Conservation (phyloP, 2,113 vertebrate species). For the Rhinolophus sinicus region DNA sequence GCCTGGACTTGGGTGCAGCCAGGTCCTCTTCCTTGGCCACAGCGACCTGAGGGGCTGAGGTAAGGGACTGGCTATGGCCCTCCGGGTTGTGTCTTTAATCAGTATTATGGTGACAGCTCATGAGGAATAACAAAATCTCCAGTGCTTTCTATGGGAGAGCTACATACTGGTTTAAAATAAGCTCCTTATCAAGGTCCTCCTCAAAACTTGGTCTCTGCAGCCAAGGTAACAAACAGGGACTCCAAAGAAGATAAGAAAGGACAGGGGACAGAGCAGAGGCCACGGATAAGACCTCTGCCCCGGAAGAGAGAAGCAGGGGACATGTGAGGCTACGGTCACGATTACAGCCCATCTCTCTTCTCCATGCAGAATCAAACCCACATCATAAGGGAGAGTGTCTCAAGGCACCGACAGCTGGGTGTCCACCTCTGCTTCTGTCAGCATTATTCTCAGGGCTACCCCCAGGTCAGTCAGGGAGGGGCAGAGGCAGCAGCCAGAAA, state of each 20-base stretch:
- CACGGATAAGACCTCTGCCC: not conserved
- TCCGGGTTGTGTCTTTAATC: not conserved
- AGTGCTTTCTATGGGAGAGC: not conserved
- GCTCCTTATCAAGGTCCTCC: not conserved
- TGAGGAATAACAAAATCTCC: not conserved
- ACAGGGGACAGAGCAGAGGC: not conserved
- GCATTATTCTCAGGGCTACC: accelerated
- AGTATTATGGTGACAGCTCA: not conserved
- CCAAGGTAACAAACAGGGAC: not conserved
- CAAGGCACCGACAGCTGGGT: not conserved
- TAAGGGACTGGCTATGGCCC: accelerated
- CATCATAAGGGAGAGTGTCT: not conserved
- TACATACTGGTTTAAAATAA: not conserved
- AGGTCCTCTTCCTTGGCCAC: not conserved
- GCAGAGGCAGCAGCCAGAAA: not conserved
- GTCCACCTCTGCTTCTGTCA: not conserved
- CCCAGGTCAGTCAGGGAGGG: not conserved
- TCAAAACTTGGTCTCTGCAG: not conserved
- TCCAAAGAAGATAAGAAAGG: not conserved
- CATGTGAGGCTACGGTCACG: accelerated
- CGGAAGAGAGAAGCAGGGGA: not conserved
- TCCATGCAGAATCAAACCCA: not conserved
- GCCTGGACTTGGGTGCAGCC: not conserved
- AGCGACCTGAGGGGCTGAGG: not conserved
- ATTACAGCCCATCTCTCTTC: accelerated